Conservation (phyloP, 2,797 vertebrate genomes). For the Monodelphis domestica region DNA sequence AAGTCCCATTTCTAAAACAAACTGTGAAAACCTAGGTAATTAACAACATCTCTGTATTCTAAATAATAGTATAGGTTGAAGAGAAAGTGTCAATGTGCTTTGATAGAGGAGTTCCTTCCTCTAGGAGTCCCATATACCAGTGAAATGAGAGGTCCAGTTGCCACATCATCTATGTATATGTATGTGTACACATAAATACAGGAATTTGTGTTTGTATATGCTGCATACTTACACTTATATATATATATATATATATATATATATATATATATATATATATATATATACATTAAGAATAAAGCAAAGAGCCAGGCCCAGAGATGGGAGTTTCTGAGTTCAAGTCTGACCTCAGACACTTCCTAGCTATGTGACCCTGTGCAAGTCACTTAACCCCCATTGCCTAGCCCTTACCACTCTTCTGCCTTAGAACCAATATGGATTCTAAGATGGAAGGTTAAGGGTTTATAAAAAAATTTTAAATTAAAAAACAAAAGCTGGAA, state of each 20-base stretch:
- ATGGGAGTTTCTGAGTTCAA: too few species aligned
- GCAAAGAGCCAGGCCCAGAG: too few species aligned
- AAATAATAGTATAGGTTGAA: not conserved
- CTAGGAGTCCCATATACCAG: not conserved
- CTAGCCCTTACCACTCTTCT: too few species aligned
- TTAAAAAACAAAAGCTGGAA: too few species aligned
- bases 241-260: not conserved
- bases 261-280: not conserved
- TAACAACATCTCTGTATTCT: not conserved
- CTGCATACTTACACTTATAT: too few species aligned
- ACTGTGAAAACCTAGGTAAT: not conserved
- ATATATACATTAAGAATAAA: not conserved
- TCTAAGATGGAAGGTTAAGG: too few species aligned
- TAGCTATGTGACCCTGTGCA: too few species aligned
- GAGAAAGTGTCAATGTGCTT: not conserved
- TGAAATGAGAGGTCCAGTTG: not conserved
- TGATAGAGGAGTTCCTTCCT: not conserved
- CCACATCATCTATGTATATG: not conserved
- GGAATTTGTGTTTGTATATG: not conserved
- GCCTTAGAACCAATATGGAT: too few species aligned
- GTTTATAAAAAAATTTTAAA: too few species aligned
- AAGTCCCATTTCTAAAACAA: not conserved
- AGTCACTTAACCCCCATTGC: too few species aligned
- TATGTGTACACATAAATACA: not conserved
- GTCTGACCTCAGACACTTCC: too few species aligned